A percentile compares a stretch with the other conserved stretches of the same genome.
Conservation (phyloP, 2,888 invertebrate genomes). For the Diarsia dahlii region DNA sequence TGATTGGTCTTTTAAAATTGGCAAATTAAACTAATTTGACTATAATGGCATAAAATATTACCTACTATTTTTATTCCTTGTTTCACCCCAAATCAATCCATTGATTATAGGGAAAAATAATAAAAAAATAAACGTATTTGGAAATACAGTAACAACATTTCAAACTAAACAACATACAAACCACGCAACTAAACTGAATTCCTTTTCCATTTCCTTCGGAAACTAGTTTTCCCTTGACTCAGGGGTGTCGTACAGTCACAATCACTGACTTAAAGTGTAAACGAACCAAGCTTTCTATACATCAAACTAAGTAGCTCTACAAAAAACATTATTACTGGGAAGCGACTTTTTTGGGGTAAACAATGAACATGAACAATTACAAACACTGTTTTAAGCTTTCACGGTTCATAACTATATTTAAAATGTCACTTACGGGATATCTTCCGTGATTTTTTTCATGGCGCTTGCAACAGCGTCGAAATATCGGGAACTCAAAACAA, state of each 20-base stretch:
- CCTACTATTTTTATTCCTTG: not conserved
- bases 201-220: slow-evolving; percentile 46
- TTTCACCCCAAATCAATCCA: not conserved
- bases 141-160: slow-evolving; percentile 11
- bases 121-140: not conserved
- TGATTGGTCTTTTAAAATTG: not conserved
- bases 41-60: not conserved
- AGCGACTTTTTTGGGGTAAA: too few relatives aligned
- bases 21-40: not conserved
- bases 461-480: too few relatives aligned
- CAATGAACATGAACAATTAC: too few relatives aligned
- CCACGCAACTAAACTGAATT: slow-evolving; percentile 35
- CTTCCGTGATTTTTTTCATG: too few relatives aligned
- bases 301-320: too few relatives aligned
- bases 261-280: not conserved
- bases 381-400: too few relatives aligned
- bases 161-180: slow-evolving; percentile 22
- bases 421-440: too few relatives aligned
- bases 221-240: slow-evolving; percentile 55
- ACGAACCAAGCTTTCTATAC: too few relatives aligned
- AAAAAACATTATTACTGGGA: too few relatives aligned
- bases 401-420: too few relatives aligned
- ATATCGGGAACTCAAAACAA: too few relatives aligned
- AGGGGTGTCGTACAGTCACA: slow-evolving; percentile 17
- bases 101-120: too few relatives aligned